Evolutionary conservation across 2,797 vertebrate genomes (phyloP).

Genomic region (Enteromius viviparus): DNA sequence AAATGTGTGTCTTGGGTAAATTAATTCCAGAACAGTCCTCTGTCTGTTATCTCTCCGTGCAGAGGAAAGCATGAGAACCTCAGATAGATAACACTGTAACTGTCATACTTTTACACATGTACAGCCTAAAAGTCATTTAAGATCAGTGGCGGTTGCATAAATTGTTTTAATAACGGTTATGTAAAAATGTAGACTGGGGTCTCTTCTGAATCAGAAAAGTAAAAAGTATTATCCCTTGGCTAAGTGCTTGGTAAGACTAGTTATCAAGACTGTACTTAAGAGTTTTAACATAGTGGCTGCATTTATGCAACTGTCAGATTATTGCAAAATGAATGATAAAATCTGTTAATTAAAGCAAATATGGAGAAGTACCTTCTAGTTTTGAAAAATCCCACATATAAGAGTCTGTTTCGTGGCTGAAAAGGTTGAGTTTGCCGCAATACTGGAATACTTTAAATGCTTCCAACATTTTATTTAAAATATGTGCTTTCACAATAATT

Average conservation of each 20-base stretch:
- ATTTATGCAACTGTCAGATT: neutral
- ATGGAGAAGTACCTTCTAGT: neutral
- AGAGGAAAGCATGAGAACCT: conserved; percentile 12
- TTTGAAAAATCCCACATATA: neutral
- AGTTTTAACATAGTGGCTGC: neutral
- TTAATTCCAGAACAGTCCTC: conserved; percentile 1
- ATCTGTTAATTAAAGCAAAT: neutral
- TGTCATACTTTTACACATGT: neutral
- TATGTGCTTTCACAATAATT: neutral
- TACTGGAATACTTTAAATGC: neutral
- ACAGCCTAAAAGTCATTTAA: neutral
- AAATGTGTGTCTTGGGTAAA: neutral
- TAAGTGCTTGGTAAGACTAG: neutral
- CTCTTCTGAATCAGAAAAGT: neutral
- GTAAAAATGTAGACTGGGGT: neutral
- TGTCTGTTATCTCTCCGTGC: conserved; percentile 31
- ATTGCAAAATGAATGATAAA: neutral
- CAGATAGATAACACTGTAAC: conserved; percentile 28
- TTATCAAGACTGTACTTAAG: neutral
- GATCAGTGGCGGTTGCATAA: neutral
- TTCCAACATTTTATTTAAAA: neutral
- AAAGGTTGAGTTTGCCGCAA: neutral
- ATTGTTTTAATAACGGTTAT: neutral
- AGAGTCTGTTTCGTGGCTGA: neutral
- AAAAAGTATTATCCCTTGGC: neutral